phyloP scores from a whole-genome alignment of 2,888 invertebrate species.

The Augochlorella aurata region DNA sequence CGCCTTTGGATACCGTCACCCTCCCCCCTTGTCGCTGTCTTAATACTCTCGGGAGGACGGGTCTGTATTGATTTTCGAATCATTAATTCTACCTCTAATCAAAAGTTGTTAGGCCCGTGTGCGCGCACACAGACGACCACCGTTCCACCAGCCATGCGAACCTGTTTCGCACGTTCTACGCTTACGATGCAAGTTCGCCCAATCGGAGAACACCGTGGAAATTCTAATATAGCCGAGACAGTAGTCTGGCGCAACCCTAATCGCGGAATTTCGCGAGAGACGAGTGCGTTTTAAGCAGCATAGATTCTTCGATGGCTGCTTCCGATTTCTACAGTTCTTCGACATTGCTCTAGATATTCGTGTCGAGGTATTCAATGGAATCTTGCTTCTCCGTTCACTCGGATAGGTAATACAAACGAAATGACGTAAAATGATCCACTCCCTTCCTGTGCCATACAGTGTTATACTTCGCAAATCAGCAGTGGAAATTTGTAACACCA shows the following conservation, averaged over 20 bases:
- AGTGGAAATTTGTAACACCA: too few relatives aligned
- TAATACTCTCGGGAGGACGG: constrained; percentile 75
- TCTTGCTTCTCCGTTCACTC: too few relatives aligned
- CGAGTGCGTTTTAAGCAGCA: background rate
- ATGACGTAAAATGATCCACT: too few relatives aligned
- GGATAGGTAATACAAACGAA: too few relatives aligned
- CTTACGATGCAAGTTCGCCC: background rate
- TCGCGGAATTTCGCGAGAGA: background rate
- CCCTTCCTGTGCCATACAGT: too few relatives aligned
- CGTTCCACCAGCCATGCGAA: too few relatives aligned
- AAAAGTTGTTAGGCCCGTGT: constrained; percentile 66
- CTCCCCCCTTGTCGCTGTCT: constrained; percentile 66
- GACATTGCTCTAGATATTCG: too few relatives aligned
- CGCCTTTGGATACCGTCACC: constrained; percentile 67
- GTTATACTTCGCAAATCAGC: too few relatives aligned
- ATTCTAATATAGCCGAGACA: background rate
- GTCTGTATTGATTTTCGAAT: constrained; percentile 81
- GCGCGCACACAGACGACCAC: constrained; percentile 15
- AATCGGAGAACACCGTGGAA: background rate
- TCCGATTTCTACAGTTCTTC: too few relatives aligned
- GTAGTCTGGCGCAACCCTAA: background rate
- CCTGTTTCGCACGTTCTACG: constrained; percentile 12
- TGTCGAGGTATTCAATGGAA: too few relatives aligned
- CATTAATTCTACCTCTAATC: constrained; percentile 82
- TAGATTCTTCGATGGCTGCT: background rate